Evolutionary conservation across 2,888 invertebrate species (phyloP), one percentile per base, ranked within the genome.

Genomic region (Stenodema calcarata): DNA sequence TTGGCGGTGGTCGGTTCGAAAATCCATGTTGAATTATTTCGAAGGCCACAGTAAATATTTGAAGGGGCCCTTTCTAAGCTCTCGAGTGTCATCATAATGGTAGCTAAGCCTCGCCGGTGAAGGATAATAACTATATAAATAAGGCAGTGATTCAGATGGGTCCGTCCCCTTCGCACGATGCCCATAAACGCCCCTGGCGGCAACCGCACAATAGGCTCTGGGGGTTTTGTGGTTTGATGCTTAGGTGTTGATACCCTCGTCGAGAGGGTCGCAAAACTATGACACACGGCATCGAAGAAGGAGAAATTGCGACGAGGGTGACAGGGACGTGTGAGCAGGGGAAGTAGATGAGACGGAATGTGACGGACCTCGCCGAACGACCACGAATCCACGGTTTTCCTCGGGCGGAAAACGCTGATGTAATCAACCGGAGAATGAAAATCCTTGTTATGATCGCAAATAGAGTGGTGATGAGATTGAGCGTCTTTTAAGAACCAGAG

Each of bases 71-170:
- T 28, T 50, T 30, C 30, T 16, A 80, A 50, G 78, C 54, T 28
- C 18, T 80, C 54, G 50, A 50, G 50, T 80, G 80, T 54, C 80
- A 80, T 54, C 28, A 80, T 50, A 80, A 80, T 80, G 50, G 79
- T 54, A 47, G 54, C 54, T 80, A 50, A 80, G 50, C 80, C 30
- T 30, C 35, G 12, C n/a, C 30, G 54, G n/a, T 35, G 35, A 35
- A 35, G 62, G 80, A 80, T 80, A 80, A 80, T 80, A 80, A 80
- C 54, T 80, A 80, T 80, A 80, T 80, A 80, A 80, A 80, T 80
- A 54, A 47, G 54, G 80, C 27, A 47, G 80, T 80, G 80, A 80
- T 28, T 80, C 80, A 80, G 44, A 16, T 54, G 28, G 12, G 18
- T 50, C 44, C n/a, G n/a, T 28, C 80, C 30, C 28, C 80, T 80